Evolutionary conservation across 2,888 invertebrate genomes (phyloP).

Genomic region (Lampropteryx suffumata): DNA sequence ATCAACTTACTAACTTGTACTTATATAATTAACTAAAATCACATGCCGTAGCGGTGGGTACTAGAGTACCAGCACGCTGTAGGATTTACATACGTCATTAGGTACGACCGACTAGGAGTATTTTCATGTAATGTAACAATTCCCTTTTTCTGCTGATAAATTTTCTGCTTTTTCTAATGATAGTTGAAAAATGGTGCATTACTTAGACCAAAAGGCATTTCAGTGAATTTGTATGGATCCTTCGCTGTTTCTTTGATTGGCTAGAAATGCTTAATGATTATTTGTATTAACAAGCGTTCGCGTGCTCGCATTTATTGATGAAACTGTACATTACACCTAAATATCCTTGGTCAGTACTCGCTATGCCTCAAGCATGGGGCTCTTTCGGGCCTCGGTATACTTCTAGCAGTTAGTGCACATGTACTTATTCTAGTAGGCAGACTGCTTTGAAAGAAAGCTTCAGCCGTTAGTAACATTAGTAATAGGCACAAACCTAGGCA

Average conservation of each 20-base stretch:
- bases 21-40: constrained; percentile 78
- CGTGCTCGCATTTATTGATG: background rate
- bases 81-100: constrained; percentile 20
- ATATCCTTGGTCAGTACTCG: constrained; percentile 20
- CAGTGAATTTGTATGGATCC: background rate
- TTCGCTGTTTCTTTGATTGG: background rate
- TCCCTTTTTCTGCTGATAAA: background rate
- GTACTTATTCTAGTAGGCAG: constrained; percentile 57
- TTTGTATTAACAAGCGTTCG: no score
- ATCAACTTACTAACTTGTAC: constrained; percentile 69
- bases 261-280: no score
- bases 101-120: constrained; percentile 4
- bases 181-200: background rate
- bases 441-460: constrained; percentile 54
- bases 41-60: constrained; percentile 54
- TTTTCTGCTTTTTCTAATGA: no score
- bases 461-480: constrained; percentile 62
- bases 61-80: constrained; percentile 35
- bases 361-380: constrained; percentile 58
- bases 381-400: constrained; percentile 57
- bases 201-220: constrained; percentile 5
- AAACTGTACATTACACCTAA: constrained; percentile 19
- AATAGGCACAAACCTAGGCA: constrained; percentile 81
- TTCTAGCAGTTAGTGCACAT: constrained; percentile 76
- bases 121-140: constrained; percentile 17